Evolutionary conservation across 2,888 invertebrate genomes (phyloP), one percentile per base, ranked within the genome.

Genomic region (Camptogramma bilineatum): DNA sequence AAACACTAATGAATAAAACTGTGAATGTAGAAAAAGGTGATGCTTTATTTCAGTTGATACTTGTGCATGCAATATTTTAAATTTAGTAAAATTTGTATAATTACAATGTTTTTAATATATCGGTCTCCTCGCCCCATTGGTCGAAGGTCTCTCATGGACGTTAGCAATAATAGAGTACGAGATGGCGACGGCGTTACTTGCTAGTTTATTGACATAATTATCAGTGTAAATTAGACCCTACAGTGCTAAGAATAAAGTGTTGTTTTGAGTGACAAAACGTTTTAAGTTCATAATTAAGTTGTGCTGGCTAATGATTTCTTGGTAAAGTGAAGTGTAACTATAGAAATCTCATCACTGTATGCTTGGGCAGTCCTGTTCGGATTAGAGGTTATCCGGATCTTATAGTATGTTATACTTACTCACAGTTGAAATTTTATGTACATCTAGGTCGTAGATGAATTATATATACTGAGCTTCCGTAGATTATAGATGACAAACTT

Each of bases 201-300:
- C 60, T 69, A 66, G 65, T 56, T 57, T 64, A 66, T 66, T 65
- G 71, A 63, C 64, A 61, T 69, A 53, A 63, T 66, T 67, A 70
- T 72, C 70, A 70, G 72, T 73, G 72, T 73, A 73, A 74, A 76
- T 74, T 74, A 77, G 76, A 80, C 79, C 72, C 68, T 81, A 80
- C 75, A 76, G 83, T 84, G 83, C 76, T 84, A 83, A 84, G 84
- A 72, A 74, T 82, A 83, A 80, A 85, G 84, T 84, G 84, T 83
- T 79, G 77, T 81, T 79, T 81, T 79, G 80, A 81, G 82, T 83
- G 81, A 77, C 75, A 59, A 61, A 76, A 71, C 69, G 71, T 75
- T 77, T 66, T 78, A 75, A 76, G 77, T 80, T 77, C 66, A 73
- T 67, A n/a, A 63, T 52, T 73, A 75, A 75, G 75, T 74, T 72